These are phyloP conservation scores for Petrocephalus zakoni DNA, from an alignment of 2,113 vertebrate genomes.

Conservation along the genomic window DNA sequence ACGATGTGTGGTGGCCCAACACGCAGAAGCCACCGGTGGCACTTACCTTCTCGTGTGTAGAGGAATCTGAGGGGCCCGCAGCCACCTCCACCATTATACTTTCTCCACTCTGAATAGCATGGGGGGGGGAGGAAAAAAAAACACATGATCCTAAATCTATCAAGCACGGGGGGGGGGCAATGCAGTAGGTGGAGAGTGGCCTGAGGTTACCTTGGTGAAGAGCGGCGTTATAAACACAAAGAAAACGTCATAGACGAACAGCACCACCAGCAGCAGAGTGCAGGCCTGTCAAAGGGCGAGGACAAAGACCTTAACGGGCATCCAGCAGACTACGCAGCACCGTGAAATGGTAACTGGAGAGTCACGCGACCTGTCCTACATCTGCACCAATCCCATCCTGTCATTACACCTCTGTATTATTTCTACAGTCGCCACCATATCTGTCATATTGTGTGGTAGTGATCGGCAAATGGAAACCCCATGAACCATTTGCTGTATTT, in stretches of 20 bases:
- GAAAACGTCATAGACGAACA: constrained; percentile 92
- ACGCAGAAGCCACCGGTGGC: neutral
- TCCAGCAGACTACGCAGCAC: neutral
- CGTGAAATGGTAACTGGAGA: neutral
- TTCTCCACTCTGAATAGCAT: constrained; percentile 72
- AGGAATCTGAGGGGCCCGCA: constrained; percentile 80
- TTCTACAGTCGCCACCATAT: neutral
- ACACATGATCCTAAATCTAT: neutral
- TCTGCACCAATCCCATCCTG: neutral
- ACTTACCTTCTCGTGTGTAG: constrained; percentile 85
- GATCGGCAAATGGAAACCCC: neutral
- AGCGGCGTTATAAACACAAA: constrained; percentile 93
- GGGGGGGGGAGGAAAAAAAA: neutral
- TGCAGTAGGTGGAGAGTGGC: too few species aligned
- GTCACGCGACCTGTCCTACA: neutral
- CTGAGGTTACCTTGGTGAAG: constrained; percentile 74
- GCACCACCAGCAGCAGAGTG: constrained; percentile 80
- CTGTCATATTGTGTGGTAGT: neutral
- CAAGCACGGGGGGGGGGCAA: too few species aligned
- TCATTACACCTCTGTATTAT: neutral
- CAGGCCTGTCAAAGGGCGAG: constrained; percentile 68
- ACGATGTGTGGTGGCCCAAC: neutral
- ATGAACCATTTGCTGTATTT: neutral
- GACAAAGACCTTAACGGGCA: neutral
- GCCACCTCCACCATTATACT: constrained; percentile 98